phyloP scores from a whole-genome alignment of 2,113 vertebrate genomes.

The Mus musculus region DNA sequence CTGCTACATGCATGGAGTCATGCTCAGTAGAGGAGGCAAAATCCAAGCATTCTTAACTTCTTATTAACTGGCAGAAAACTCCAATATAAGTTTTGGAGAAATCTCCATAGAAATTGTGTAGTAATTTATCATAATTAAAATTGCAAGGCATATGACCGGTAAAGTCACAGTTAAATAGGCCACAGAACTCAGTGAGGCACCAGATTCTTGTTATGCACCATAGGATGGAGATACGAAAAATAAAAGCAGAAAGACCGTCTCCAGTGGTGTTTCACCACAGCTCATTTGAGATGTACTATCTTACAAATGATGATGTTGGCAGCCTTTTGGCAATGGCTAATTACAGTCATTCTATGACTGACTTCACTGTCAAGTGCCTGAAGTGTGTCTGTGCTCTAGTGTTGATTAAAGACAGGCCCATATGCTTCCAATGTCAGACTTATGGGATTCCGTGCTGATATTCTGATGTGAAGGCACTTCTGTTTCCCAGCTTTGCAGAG shows the following conservation, averaged over 20 bases:
- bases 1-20: neutral
- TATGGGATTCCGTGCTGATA: neutral
- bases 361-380: neutral
- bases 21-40: no score
- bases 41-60: neutral
- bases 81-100: neutral
- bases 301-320: neutral
- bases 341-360: neutral
- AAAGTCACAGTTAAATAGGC: neutral
- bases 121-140: neutral
- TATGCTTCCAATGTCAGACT: neutral
- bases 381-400: neutral
- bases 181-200: no score
- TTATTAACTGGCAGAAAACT: neutral
- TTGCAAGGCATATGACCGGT: no score
- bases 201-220: neutral
- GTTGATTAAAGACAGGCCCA: conserved; percentile 13
- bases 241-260: neutral
- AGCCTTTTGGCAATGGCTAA: neutral
- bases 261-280: neutral
- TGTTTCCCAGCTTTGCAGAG: neutral
- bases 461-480: neutral
- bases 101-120: accelerated
- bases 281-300: neutral
- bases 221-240: neutral